Conservation (phyloP, 2,888 invertebrate species). For the Amphipyra berbera region DNA sequence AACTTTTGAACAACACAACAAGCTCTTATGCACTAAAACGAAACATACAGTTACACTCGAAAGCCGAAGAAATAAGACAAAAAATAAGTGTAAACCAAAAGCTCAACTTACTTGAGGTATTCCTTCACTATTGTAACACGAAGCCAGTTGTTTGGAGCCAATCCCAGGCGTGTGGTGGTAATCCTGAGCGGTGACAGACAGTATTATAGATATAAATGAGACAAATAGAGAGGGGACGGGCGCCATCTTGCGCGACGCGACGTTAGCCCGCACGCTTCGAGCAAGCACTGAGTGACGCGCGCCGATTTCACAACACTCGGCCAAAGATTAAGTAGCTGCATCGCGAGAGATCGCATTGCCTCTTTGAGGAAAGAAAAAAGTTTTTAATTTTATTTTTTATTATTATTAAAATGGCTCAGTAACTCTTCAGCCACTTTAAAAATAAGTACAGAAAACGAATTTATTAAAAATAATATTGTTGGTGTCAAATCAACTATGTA, state of each 20-base stretch:
- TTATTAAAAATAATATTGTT: too few relatives aligned
- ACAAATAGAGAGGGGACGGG: conserved; percentile 74
- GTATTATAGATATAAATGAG: conserved; percentile 66
- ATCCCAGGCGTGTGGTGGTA: conserved; percentile 77
- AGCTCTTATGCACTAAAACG: conserved; percentile 38
- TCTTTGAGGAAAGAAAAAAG: conserved; percentile 41
- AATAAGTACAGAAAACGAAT: too few relatives aligned
- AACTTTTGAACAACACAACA: conserved; percentile 30
- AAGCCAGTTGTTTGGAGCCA: conserved; percentile 80
- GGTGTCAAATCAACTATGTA: too few relatives aligned
- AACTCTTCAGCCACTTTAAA: too few relatives aligned
- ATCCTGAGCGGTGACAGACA: conserved; percentile 75
- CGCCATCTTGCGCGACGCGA: conserved; percentile 83
- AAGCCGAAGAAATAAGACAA: conserved; percentile 68
- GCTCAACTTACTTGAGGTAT: conserved; percentile 81
- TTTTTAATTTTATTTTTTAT: too few relatives aligned
- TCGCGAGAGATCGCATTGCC: conserved; percentile 27
- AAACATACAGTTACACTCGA: conserved; percentile 52
- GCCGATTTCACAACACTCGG: conserved; percentile 82
- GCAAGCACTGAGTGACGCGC: conserved; percentile 78
- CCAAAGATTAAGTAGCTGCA: conserved; percentile 71
- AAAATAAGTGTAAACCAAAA: conserved; percentile 68
- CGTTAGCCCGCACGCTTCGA: conserved; percentile 80
- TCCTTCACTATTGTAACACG: conserved; percentile 82
- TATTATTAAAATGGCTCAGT: too few relatives aligned